Evolutionary conservation across 2,888 invertebrate genomes (phyloP).

Genomic region (Sminthurides aquaticus): DNA sequence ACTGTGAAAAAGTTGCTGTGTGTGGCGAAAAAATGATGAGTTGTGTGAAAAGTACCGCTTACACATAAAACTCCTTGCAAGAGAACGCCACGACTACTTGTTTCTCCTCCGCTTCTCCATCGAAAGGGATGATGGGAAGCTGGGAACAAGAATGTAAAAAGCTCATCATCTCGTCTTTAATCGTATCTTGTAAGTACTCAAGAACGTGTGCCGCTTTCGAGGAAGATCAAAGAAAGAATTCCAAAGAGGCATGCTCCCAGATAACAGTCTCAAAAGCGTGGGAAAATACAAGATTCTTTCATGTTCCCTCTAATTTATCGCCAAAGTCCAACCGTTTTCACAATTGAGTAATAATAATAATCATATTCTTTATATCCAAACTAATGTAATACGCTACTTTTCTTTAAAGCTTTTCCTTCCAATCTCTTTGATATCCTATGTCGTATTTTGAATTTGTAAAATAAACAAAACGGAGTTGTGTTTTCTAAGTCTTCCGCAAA

Average conservation of each 20-base stretch:
- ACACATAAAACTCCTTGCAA: no score
- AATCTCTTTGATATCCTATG: no score
- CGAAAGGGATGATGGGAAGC: constrained; percentile 3
- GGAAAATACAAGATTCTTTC: not conserved
- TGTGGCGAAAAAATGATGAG: no score
- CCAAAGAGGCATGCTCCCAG: not conserved
- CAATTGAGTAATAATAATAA: not conserved
- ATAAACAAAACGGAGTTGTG: no score
- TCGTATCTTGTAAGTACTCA: not conserved
- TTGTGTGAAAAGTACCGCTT: no score
- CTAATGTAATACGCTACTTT: no score
- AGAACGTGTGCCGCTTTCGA: not conserved
- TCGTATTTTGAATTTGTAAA: no score
- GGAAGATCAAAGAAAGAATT: not conserved
- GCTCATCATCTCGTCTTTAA: not conserved
- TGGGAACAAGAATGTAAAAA: not conserved
- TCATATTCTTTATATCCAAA: no score
- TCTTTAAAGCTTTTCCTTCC: no score
- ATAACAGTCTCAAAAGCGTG: not conserved
- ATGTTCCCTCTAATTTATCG: not conserved
- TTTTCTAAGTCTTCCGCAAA: no score
- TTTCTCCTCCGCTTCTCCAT: constrained; percentile 10
- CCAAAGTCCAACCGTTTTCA: not conserved
- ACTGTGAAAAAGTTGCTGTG: no score
- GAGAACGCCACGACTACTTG: no score